A percentile compares a stretch with the other conserved stretches of the same genome.
Conservation (phyloP, 2,113 vertebrate species). For the Hippocampus barbouri region DNA sequence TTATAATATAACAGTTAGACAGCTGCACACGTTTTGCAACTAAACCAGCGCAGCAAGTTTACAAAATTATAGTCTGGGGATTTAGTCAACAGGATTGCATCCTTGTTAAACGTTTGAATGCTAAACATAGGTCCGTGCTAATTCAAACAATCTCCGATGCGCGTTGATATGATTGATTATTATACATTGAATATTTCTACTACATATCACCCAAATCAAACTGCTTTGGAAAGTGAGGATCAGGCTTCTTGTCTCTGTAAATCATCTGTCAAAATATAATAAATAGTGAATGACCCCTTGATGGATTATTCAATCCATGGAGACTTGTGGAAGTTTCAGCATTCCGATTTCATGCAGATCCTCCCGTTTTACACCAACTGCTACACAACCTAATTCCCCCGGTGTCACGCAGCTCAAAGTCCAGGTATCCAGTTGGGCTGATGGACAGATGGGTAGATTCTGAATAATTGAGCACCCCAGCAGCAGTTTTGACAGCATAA, state of each 20-base stretch:
- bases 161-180: no score
- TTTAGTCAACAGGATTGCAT: no score
- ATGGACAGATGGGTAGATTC: conserved; percentile 40
- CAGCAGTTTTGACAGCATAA: conserved; percentile 45
- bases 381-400: conserved; percentile 11
- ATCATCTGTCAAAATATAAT: conserved; percentile 28
- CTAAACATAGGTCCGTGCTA: no score
- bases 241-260: background rate
- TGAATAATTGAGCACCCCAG: conserved; percentile 55
- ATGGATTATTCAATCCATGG: background rate
- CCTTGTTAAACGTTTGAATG: no score
- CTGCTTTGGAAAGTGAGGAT: no score
- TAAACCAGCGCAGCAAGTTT: no score
- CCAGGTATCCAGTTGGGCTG: conserved; percentile 26
- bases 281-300: conserved; percentile 39
- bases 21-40: no score
- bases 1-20: no score
- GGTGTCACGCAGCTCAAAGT: conserved; percentile 24
- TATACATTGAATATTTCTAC: no score
- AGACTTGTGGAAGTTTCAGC: conserved; percentile 17
- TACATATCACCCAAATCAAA: no score
- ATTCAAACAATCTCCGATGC: no score
- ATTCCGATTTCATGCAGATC: conserved; percentile 44
- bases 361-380: conserved; percentile 19
- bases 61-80: no score